Evolutionary conservation across 2,797 vertebrate genomes (phyloP).

Genomic region (Malurus leucopterus): DNA sequence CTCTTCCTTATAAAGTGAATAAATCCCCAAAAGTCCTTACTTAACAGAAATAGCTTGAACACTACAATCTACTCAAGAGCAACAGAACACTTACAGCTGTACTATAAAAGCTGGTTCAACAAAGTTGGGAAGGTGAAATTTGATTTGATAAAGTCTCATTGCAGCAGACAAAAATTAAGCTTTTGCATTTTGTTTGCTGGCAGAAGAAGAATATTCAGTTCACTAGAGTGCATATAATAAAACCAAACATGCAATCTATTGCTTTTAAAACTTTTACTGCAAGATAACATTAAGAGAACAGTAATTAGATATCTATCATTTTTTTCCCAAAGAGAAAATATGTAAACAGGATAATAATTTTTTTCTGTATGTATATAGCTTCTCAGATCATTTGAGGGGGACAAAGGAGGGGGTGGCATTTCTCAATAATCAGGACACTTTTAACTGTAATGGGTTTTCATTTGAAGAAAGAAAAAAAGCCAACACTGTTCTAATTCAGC

Average conservation of each 20-base stretch:
- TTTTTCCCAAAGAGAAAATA: slow-evolving; percentile 48
- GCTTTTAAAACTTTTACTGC: slow-evolving; percentile 79
- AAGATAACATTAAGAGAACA: slow-evolving; percentile 75
- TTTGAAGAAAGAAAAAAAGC: not conserved
- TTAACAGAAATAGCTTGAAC: slow-evolving; percentile 27
- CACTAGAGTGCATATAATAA: slow-evolving; percentile 71
- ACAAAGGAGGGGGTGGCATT: not conserved
- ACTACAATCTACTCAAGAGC: slow-evolving; percentile 47
- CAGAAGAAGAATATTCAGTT: slow-evolving; percentile 68
- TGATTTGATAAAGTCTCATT: slow-evolving; percentile 39
- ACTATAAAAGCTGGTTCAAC: not conserved
- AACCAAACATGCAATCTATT: slow-evolving; percentile 76
- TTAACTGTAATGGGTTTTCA: slow-evolving; percentile 63
- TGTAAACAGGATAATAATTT: slow-evolving; percentile 64
- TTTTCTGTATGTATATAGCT: slow-evolving; percentile 56
- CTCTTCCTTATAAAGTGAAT: slow-evolving; percentile 23
- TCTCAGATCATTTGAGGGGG: slow-evolving; percentile 62
- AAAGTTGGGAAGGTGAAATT: slow-evolving; percentile 52
- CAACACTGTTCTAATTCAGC: slow-evolving; percentile 32
- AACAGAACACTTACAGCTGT: slow-evolving; percentile 55
- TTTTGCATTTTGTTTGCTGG: slow-evolving; percentile 67
- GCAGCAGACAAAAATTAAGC: slow-evolving; percentile 21
- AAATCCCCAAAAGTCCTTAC: slow-evolving; percentile 13
- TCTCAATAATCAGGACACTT: slow-evolving; percentile 65
- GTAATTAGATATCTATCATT: slow-evolving; percentile 68